phyloP scores from a whole-genome alignment of 2,888 invertebrate species.

The Sarcophaga caerulescens region DNA sequence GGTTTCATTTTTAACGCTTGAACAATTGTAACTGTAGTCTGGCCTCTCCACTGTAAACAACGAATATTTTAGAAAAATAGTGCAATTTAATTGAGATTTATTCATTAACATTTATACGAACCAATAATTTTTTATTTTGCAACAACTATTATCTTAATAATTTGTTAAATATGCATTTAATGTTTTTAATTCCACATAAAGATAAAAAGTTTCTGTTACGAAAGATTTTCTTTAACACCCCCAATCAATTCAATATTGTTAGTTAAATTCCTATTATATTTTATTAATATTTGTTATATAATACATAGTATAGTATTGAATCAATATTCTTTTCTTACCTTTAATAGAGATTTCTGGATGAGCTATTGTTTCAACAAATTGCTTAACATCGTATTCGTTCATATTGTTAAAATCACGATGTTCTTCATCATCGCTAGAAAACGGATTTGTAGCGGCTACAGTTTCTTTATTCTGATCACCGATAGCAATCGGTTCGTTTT shows the following conservation, averaged over 20 bases:
- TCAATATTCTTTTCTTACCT: constrained; percentile 38
- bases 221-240: constrained; percentile 50
- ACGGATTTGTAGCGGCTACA: constrained; percentile 74
- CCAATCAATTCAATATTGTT: constrained; percentile 32
- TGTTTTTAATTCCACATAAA: constrained; percentile 30
- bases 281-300: not conserved
- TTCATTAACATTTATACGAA: constrained; percentile 63
- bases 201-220: constrained; percentile 59
- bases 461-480: constrained; percentile 61
- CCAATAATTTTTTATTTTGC: constrained; percentile 61
- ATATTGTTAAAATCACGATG: constrained; percentile 44
- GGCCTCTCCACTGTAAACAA: constrained; percentile 61
- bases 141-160: constrained; percentile 39
- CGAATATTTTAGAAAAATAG: constrained; percentile 60
- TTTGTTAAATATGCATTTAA: not conserved
- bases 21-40: constrained; percentile 37
- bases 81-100: constrained; percentile 63
- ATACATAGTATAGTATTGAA: not conserved
- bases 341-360: constrained; percentile 65
- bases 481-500: constrained; percentile 42
- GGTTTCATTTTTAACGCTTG: constrained; percentile 48
- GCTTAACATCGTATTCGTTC: constrained; percentile 60
- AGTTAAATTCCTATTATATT: constrained; percentile 16
- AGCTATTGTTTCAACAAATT: constrained; percentile 62
- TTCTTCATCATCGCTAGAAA: constrained; percentile 74